Evolutionary conservation across 2,888 invertebrate species (phyloP).

Genomic region (Exocentrus adspersus): DNA sequence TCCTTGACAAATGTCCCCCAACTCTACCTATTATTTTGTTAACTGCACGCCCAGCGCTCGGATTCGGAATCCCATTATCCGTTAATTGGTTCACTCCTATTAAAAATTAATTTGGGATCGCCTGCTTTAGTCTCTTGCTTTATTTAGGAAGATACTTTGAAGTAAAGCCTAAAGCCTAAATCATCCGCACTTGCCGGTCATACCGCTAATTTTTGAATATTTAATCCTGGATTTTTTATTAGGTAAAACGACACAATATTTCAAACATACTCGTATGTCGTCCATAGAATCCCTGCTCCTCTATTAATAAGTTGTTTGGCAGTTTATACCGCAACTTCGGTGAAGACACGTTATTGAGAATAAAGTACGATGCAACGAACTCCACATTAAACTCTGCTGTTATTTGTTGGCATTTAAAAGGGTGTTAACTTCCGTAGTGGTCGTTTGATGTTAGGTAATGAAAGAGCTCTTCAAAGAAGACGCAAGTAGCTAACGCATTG

Average conservation of each 20-base stretch:
- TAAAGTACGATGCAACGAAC: constrained; percentile 6
- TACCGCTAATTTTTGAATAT: no score
- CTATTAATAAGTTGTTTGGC: background rate
- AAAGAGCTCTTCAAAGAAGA: constrained; percentile 24
- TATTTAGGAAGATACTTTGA: no score
- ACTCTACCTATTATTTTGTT: constrained; percentile 38
- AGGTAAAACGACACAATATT: no score
- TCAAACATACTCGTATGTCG: no score
- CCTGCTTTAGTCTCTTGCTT: background rate
- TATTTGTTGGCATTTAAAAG: constrained; percentile 25
- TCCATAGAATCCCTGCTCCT: background rate
- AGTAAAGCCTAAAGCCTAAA: no score
- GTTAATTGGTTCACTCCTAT: constrained; percentile 18
- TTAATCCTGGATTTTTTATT: no score
- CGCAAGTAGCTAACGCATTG: background rate
- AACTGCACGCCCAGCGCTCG: constrained; percentile 17
- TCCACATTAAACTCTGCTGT: constrained; percentile 17
- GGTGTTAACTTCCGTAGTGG: constrained; percentile 16
- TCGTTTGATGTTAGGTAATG: constrained; percentile 28
- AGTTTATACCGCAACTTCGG: background rate
- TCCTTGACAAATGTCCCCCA: constrained; percentile 35
- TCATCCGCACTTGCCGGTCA: no score
- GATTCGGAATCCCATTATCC: constrained; percentile 19
- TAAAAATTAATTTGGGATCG: constrained; percentile 6
- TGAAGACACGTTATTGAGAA: background rate